These are phyloP conservation scores for Ageneiosus marmoratus DNA, from an alignment of 2,113 vertebrate species.

Conservation along the genomic window DNA sequence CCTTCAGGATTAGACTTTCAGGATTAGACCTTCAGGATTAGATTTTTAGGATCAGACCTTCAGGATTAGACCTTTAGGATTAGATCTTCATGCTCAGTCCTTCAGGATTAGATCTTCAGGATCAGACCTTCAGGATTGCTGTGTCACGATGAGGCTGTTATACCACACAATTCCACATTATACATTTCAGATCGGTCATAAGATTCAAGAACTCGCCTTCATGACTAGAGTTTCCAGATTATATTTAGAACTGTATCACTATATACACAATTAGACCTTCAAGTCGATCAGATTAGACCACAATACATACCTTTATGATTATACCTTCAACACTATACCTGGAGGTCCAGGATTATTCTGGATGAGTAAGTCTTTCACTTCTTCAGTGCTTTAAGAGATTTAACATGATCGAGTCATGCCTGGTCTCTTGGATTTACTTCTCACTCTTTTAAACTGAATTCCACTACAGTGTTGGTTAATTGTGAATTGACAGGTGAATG, in stretches of 20 bases:
- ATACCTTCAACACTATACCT: neutral
- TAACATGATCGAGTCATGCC: neutral
- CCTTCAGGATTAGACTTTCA: no score
- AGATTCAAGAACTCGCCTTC: neutral
- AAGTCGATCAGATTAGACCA: neutral
- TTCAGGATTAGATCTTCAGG: neutral
- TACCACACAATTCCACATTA: neutral
- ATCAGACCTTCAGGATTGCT: neutral
- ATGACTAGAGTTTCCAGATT: neutral
- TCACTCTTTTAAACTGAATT: neutral
- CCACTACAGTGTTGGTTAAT: constrained; percentile 20
- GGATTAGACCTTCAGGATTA: neutral
- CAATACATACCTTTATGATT: neutral
- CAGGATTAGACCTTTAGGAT: neutral
- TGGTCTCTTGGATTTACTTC: neutral
- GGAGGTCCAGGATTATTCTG: neutral
- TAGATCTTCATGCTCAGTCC: neutral
- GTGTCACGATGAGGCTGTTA: neutral
- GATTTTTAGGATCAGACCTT: neutral
- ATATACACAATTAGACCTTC: neutral
- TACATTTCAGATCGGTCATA: neutral
- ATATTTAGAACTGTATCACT: neutral
- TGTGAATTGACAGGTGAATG: constrained; percentile 87
- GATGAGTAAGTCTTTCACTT: neutral
- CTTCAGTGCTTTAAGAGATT: neutral